Evolutionary conservation across 2,113 vertebrate genomes (phyloP).

Genomic region (Zosterops japonicus): DNA sequence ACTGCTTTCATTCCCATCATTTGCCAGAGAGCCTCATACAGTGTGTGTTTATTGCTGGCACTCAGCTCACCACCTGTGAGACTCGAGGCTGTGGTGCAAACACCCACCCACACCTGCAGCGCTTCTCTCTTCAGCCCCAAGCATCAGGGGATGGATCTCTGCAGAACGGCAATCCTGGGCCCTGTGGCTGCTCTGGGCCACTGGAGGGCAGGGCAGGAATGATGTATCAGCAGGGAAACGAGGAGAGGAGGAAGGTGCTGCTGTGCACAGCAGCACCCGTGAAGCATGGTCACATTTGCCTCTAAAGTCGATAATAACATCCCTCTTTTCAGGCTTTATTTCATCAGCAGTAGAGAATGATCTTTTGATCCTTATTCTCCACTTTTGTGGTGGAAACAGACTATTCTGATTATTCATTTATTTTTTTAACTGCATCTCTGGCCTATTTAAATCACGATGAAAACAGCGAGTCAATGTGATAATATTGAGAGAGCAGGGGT

Average conservation of each 20-base stretch:
- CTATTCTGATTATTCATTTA: neutral
- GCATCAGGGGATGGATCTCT: neutral
- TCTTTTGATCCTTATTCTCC: neutral
- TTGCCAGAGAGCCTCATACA: neutral
- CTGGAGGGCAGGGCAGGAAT: constrained; percentile 38
- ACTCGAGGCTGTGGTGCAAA: neutral
- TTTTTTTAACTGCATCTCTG: neutral
- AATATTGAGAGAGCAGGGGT: neutral
- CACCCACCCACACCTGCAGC: neutral
- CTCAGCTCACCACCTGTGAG: neutral
- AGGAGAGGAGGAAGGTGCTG: accelerated
- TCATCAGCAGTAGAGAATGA: neutral
- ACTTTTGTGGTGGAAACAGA: neutral
- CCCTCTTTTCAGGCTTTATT: neutral
- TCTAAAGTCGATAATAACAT: neutral
- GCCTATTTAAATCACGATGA: neutral
- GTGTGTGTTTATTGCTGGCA: neutral
- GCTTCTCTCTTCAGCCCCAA: neutral
- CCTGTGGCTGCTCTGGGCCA: neutral
- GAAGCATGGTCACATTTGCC: accelerated
- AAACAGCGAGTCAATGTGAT: neutral
- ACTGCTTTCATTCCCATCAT: neutral
- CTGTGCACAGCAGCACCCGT: neutral
- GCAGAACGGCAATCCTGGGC: neutral
- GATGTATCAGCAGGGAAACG: neutral